Percentiles rank a stretch among this genome's conserved stretches.
These are phyloP conservation scores for Lacerta viridis DNA, from an alignment of 2,797 vertebrate genomes.

Conservation along the genomic window DNA sequence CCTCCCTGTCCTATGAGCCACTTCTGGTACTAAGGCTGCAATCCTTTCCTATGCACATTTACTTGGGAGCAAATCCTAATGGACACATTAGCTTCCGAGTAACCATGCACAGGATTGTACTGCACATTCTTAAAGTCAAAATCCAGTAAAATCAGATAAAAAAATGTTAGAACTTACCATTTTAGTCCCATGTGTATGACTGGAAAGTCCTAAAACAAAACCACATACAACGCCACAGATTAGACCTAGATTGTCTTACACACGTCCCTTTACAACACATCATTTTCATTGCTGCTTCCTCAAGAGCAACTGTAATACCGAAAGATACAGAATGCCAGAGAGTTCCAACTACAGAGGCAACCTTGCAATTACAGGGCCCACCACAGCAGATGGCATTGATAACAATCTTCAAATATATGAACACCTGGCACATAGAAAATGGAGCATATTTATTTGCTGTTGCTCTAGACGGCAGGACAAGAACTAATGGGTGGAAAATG, in stretches of 20 bases:
- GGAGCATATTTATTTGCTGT: not conserved
- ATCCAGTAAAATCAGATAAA: not conserved
- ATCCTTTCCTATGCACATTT: not conserved
- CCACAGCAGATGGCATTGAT: not conserved
- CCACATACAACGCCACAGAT: conserved; percentile 33
- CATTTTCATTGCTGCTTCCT: not conserved
- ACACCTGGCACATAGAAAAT: not conserved
- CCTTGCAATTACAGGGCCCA: not conserved
- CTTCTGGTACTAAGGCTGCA: not conserved
- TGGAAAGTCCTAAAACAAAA: conserved; percentile 84
- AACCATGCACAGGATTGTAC: not conserved
- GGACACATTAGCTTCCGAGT: not conserved
- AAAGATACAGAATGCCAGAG: not conserved
- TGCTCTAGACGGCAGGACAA: not conserved
- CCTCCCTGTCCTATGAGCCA: no score
- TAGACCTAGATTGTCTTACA: conserved; percentile 35
- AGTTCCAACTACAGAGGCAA: not conserved
- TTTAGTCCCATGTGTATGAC: conserved; percentile 84
- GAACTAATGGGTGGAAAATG: not conserved
- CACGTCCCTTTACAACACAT: not conserved
- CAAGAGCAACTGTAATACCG: not conserved
- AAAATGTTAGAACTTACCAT: conserved; percentile 81
- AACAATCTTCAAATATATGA: no score
- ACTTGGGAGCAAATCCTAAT: not conserved
- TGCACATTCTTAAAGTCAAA: not conserved